Evolutionary conservation across 1,140 invertebrate species (phyloP), one percentile per base, ranked within the genome.

Genomic region (Drosophila lini): DNA sequence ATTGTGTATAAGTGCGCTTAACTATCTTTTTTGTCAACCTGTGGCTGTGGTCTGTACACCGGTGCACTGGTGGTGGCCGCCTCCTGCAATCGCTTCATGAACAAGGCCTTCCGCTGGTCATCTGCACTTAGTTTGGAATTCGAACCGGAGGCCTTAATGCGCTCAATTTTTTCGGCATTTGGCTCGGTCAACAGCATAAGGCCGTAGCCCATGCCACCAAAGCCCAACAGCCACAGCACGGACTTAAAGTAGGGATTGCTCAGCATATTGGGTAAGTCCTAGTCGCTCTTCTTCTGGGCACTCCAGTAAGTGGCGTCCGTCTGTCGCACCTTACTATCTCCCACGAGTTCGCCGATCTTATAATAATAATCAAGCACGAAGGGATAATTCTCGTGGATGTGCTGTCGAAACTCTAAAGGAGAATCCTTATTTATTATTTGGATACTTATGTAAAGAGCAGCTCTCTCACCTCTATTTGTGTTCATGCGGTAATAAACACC

Each of bases 281-380:
- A 81, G 32, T 91, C 70, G 44, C 44, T 73, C n/a, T 76, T 81
- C 38, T 74, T 70, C 6, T 76, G 41, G n/a, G 41, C 84, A 53
- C 84, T 84, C 94, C 94, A 95, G 67, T 93, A 89, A 74, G 84
- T 90, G 7, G 92, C 81, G 79, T 95, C 94, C 31, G 93, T 71
- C 56, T 94, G 91, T 52, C 94, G 92, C 25, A 92, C 93, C 36
- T 93, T 93, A 38, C 91, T 93, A n/a, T 93, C 92, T 13, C 93
- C 93, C 13, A 95, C 63, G 25, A 90, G 91, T 81, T 95, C 94
- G 41, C 94, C 94, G n/a, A 94, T 67, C 78, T 92, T 92, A 80
- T 95, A 95, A 81, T 94, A 95, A 16, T 93, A 92, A 77, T 95
- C 94, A 45, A 95, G 82, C n/a, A 94, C 88, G 79, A 92, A 93